Percentiles rank a stretch among this genome's conserved stretches.
phyloP scores from a whole-genome alignment of 2,797 vertebrate genomes.

The Salarias fasciatus region DNA sequence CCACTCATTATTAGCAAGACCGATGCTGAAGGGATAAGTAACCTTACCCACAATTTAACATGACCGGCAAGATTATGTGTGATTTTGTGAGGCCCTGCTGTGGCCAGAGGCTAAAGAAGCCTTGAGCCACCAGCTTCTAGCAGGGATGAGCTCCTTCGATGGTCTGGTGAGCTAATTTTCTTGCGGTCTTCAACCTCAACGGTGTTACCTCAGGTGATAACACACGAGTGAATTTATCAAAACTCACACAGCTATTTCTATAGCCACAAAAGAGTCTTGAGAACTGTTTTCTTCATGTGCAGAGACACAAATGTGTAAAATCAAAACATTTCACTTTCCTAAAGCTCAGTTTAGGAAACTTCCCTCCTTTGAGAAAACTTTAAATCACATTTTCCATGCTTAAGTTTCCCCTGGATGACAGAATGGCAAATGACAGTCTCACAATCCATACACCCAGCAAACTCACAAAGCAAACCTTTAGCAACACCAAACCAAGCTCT shows the following conservation, averaged over 20 bases:
- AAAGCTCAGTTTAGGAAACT: too few species aligned
- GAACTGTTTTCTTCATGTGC: not conserved
- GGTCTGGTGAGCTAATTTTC: too few species aligned
- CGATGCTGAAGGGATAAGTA: too few species aligned
- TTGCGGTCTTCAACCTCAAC: not conserved
- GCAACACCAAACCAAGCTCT: constrained; percentile 41
- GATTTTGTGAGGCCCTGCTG: not conserved
- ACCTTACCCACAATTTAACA: not conserved
- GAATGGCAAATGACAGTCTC: constrained; percentile 18
- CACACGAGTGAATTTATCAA: not conserved
- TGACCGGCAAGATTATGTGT: not conserved
- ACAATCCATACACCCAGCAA: constrained; percentile 2
- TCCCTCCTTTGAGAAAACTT: too few species aligned
- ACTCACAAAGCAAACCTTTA: constrained; percentile 28
- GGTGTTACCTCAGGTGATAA: not conserved
- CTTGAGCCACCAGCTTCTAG: not conserved
- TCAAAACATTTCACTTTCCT: not conserved
- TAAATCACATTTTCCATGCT: too few species aligned
- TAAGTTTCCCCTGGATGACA: constrained; percentile 8
- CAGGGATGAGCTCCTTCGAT: not conserved
- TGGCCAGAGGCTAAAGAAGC: not conserved
- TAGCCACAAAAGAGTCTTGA: not conserved
- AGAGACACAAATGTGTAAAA: not conserved
- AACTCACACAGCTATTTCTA: not conserved
- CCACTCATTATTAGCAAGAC: too few species aligned